Evolutionary conservation across 2,113 vertebrate genomes (phyloP), one percentile per base, ranked within the genome.

Genomic region (Scomber japonicus): DNA sequence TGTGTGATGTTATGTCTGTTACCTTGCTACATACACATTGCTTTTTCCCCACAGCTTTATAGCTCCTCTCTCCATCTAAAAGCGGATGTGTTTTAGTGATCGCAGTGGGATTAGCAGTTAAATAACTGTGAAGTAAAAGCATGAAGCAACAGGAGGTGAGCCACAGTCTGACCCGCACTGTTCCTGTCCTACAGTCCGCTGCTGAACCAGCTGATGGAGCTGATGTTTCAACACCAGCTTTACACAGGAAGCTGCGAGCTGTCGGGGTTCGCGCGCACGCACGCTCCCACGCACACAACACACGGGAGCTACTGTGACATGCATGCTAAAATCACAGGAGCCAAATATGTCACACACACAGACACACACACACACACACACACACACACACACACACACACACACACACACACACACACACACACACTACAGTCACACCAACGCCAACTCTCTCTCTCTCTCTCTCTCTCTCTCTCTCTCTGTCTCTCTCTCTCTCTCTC

Each of bases 181-280:
- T 14, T 21, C 40, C 9, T 13, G 44, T 11, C 31, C 19, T 69
- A 6, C 53, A 75, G 45, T 68, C 49, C 24, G 24, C 24, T 27
- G 24, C 24, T 27, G 5, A 11, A 55, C n/a, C 75, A 68, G 74
- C 69, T 83, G 71, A 69, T 73, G 75, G 71, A 81, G 40, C 64
- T 73, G 82, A 75, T 81, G 74, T 75, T 86, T 85, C 85, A 84
- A 30, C 80, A 72, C 64, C 53, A 71, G 70, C 51, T 90, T 81
- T 63, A 21, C 56, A 78, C 70, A 66, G 81, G 77, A 83, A 71
- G 68, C 76, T 57, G 45, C 44, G 17, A 63, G 54, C 46, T 61
- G 45, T 30, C 51, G 24, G 50, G 24, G 12, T 54, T 57, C 76
- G 77, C 56, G 15, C 13, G 53, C 81, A 50, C 5, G 44, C 62